Base-by-base conservation (phyloP, 2,113 vertebrate species). In the Lichenostomus cassidix region DNA sequence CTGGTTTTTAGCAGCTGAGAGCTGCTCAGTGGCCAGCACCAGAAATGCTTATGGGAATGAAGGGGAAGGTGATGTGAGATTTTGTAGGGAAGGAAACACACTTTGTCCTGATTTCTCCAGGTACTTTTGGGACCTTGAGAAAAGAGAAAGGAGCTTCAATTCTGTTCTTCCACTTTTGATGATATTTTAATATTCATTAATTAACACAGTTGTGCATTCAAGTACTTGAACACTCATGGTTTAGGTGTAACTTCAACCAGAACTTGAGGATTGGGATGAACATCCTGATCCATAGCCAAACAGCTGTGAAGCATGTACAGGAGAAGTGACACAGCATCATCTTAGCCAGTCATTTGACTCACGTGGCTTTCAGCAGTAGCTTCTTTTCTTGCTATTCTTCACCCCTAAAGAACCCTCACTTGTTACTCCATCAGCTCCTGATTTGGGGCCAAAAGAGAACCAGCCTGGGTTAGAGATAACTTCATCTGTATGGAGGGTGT, bases 151-250 rank as follows among this genome's bases (percentile, higher is more conserved):
- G 24, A 74, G 14, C 28, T 77, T 84, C 67, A 53, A 15, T 65
- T 62, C 35, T 21, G 17, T 77, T 83, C 77, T 83, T 64, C 28
- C 33, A 55, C 35, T 87, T 89, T n/a, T 47, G 69, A 50, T 24
- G 20, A 27, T 73, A 60, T 5, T 58, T 74, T 78, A 74, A 52
- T 58, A 67, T 33, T 56, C 1, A 1, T 41, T 87, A 58, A 65
- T 69, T 60, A 65, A 47, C 12, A 74, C 6, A 56, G 60, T 11
- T 33, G 8, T 62, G 74, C 46, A 84, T 84, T 84, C 11, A 42
- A 73, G 23, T 59, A 29, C 35, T 56, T 50, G 17, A 65, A 35
- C 22, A 35, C 20, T 69, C 0, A 0, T 15, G 59, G n/a, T 59
- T 89, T 60, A 29, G 21, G 12, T 56, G 19, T 35, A 65, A 65